Conservation (phyloP, 2,888 invertebrate species). For the Tinea semifulvella region DNA sequence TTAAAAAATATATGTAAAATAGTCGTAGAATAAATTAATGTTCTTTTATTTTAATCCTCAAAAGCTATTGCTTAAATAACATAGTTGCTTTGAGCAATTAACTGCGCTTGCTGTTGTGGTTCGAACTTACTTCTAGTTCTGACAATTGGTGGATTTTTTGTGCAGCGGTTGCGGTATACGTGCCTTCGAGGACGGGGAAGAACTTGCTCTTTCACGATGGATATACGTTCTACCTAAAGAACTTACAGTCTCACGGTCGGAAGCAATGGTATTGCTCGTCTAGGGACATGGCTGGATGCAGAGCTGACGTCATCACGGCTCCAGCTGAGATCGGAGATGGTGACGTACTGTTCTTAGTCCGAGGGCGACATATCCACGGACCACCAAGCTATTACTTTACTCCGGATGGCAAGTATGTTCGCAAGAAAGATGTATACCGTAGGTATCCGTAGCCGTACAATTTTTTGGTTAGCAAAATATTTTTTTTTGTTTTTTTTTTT, state of each 20-base stretch:
- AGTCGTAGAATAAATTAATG: no score
- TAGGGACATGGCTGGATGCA: conserved; percentile 57
- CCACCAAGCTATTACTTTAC: conserved; percentile 59
- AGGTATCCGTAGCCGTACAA: conserved; percentile 47
- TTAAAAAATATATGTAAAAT: no score
- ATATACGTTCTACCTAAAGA: conserved; percentile 60
- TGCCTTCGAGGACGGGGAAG: conserved; percentile 61
- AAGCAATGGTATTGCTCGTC: conserved; percentile 64
- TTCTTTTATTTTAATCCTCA: no score
- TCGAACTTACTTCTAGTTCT: no score
- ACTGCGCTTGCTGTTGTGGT: not conserved
- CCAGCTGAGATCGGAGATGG: conserved; percentile 39
- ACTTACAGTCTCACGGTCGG: conserved; percentile 53
- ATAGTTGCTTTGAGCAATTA: not conserved
- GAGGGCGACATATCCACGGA: conserved; percentile 54
- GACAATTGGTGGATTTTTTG: conserved; percentile 21
- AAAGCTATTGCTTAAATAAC: no score
- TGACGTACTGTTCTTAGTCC: conserved; percentile 52
- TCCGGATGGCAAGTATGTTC: conserved; percentile 56
- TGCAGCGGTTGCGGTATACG: conserved; percentile 56
- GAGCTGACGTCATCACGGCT: conserved; percentile 58
- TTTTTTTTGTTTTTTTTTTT: conserved; percentile 4
- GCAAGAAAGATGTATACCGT: conserved; percentile 56
- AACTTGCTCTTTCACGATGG: conserved; percentile 54
- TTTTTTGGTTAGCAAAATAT: not conserved